Evolutionary conservation across 2,797 vertebrate genomes (phyloP).

Genomic region (Lepilemur septentrionalis): DNA sequence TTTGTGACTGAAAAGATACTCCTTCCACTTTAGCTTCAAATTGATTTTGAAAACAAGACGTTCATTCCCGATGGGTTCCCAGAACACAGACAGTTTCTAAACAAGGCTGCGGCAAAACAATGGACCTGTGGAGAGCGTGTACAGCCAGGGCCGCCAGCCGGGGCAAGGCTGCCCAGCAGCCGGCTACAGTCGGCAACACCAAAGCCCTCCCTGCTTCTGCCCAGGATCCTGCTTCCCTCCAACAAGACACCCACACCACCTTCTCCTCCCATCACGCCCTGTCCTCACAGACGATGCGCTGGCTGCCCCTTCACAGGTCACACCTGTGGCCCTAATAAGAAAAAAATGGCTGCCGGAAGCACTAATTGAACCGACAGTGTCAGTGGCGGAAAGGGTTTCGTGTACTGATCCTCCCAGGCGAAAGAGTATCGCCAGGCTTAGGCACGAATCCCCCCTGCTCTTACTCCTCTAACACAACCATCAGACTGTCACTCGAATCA

Average conservation of each 20-base stretch:
- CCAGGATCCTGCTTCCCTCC: neutral
- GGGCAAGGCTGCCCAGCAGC: neutral
- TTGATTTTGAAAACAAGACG: constrained; percentile 36
- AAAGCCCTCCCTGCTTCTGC: neutral
- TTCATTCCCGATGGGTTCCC: neutral
- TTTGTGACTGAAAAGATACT: neutral
- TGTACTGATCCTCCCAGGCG: neutral
- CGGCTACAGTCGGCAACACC: neutral
- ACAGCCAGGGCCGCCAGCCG: neutral
- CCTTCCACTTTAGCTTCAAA: neutral
- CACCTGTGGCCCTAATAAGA: neutral
- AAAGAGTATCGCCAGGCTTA: neutral
- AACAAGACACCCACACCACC: neutral
- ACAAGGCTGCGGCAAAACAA: neutral
- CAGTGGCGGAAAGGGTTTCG: neutral
- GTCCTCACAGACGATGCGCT: neutral
- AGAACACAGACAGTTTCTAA: neutral
- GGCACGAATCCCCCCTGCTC: neutral
- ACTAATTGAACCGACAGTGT: neutral
- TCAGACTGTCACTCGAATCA: neutral
- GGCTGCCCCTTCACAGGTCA: neutral
- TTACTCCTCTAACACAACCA: neutral
- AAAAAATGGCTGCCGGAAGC: neutral
- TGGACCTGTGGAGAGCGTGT: neutral
- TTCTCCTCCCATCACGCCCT: neutral